Base-by-base conservation (phyloP, 2,113 vertebrate genomes). In the Melanotaenia duboulayi region DNA sequence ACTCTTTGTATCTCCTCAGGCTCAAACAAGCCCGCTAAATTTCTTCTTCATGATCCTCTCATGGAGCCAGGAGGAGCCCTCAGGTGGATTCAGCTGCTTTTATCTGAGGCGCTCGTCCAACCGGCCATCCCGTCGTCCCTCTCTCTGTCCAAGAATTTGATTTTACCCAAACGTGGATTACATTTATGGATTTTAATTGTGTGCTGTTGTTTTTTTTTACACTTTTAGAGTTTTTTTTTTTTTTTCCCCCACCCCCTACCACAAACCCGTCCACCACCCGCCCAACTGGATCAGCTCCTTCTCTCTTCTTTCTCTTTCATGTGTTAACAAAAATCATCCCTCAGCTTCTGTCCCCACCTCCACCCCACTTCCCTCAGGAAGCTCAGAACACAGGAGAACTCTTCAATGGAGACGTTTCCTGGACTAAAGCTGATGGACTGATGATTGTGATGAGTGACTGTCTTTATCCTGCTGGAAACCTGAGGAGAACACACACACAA, bases 401-500 rank as follows among this genome's bases (percentile, higher is more conserved):
- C 11, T 64, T 23, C 3, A 16, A 49, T 35, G 4, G 60, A 68
- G 20, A 71, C 7, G 5, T 71, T 65, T 73, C 28, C 65, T 75
- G 52, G 50, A n/a, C 62, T 61, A 12, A 28, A 55, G 58, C 77
- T 74, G 74, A 80, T 0, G 48, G 77, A 72, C 58, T n/a, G 74
- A 65, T 58, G 52, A 44, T 22, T 23, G n/a, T n/a, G 52, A 81
- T 56, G 71, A 79, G 39, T 66, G 81, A 85, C 23, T 65, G 19
- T 56, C 48, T 82, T 84, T 74, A 74, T 82, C 48, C 64, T 60
- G 50, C 71, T 54, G 68, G 67, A 79, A 81, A 72, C 65, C 69
- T 12, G 77, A 85, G 64, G 17, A 79, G 50, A 55, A 62, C 20
- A 72, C 63, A 58, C 63, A 67, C 61, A 42, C 23, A 52, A 44